Evolutionary conservation across 30 jellyfish, hydroid and myxozoan species (phyloP).

Genomic region (Calvadosia cruxmelitensis): DNA sequence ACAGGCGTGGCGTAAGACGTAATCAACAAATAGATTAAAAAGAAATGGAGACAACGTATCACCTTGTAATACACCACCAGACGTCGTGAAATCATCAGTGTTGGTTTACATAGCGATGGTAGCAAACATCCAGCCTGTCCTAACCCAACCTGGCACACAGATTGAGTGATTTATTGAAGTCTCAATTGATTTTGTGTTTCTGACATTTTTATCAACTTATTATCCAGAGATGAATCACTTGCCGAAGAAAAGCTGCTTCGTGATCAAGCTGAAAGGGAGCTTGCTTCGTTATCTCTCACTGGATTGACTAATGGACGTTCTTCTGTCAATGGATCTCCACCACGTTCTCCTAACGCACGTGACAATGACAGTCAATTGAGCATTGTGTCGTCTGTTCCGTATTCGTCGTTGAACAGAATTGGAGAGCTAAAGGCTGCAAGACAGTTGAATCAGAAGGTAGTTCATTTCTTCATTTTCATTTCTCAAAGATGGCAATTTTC

Average conservation of each 20-base stretch:
- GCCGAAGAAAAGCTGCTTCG: neutral
- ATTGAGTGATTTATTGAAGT: no score
- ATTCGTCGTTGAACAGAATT: neutral
- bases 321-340: neutral
- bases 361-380: neutral
- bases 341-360: neutral
- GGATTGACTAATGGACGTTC: neutral
- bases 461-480: no score
- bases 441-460: conserved; percentile 65
- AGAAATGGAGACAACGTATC: no score
- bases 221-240: neutral
- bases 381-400: neutral
- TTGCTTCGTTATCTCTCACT: neutral
- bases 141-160: no score
- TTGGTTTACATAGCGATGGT: neutral
- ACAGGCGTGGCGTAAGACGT: no score
- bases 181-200: no score
- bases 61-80: no score
- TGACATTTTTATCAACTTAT: neutral
- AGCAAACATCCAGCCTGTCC: no score
- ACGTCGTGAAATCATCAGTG: neutral
- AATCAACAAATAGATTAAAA: no score
- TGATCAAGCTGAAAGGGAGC: neutral
- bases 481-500: no score
- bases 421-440: conserved; percentile 82